Evolutionary conservation across 2,797 vertebrate genomes (phyloP), one percentile per base, ranked within the genome.

Genomic region (Peromyscus attwateri): DNA sequence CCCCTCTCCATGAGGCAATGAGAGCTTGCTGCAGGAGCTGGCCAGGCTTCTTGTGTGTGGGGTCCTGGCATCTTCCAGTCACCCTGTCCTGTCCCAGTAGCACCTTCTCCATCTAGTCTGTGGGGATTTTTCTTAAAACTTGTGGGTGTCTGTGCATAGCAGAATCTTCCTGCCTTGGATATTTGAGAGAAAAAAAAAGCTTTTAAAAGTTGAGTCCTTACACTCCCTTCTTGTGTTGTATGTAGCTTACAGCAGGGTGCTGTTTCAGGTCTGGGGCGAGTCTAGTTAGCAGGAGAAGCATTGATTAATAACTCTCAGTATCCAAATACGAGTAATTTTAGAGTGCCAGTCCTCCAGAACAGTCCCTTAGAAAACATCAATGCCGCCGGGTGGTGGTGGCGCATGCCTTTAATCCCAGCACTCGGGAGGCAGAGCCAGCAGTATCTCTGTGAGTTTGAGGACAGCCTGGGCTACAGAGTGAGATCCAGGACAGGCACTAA

Each of bases 141-240:
- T 11, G 37, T 89, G 62, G 27, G 11, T 60, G 19, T 85, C 23
- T 37, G 34, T 27, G 0, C n/a, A 8, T 0, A 11, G 34, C 40
- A 93, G n/a, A 77, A 75, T 37, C 80, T 94, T 91, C 60, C 75
- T 94, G 64, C 40, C 64, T 7, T 82, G 55, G 40, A 75, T 93
- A 71, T 76, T 49, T 55, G 52, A 55, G 52, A 14, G 52, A 55
- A 29, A 43, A 64, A 27, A 81, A n/a, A 25, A 14, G 4, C 7
- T 80, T 80, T 34, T n/a, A 29, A 64, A 92, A 95, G 57, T 52
- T 8, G 2, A 89, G 21, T 43, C 68, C 76, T 60, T 57, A 11
- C 52, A 62, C 16, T 6, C 17, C 68, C 82, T 95, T 71, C 66
- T 92, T 90, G 52, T 89, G 9, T 43, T 66, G 31, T 29, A 4